phyloP scores from a whole-genome alignment of 1,140 invertebrate species.

The Drosophila baimaii region DNA sequence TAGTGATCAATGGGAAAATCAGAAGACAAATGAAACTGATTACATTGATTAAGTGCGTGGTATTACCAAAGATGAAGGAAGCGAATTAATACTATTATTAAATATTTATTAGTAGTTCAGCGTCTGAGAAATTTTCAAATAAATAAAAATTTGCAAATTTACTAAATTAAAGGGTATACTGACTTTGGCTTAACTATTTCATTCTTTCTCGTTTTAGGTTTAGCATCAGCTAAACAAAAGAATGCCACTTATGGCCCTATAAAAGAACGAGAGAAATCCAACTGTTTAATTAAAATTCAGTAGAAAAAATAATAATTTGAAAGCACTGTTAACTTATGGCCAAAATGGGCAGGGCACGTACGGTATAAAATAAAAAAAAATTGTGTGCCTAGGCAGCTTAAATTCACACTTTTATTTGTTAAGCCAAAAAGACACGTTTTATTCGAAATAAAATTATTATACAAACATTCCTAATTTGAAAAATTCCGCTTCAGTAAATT shows the following conservation, averaged over 20 bases:
- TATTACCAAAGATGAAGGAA: too few relatives aligned
- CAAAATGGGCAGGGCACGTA: not conserved
- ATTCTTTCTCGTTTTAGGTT: not conserved
- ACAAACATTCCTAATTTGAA: too few relatives aligned
- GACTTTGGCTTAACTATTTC: too few relatives aligned
- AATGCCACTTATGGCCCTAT: conserved; percentile 27
- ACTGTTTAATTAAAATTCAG: conserved; percentile 1
- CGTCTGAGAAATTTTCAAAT: not conserved
- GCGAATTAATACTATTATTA: too few relatives aligned
- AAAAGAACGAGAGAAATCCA: conserved; percentile 23
- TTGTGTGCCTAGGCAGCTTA: not conserved
- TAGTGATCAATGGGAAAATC: conserved; percentile 24
- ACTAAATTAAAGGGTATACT: not conserved
- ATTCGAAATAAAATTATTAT: too few relatives aligned
- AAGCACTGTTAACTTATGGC: conserved; percentile 2
- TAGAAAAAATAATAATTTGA: conserved; percentile 16
- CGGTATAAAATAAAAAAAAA: not conserved
- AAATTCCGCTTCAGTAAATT: too few relatives aligned
- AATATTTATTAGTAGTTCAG: too few relatives aligned
- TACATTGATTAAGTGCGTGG: too few relatives aligned
- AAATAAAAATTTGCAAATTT: not conserved
- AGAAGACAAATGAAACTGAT: not conserved
- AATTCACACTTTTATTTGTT: too few relatives aligned
- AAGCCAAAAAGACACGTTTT: too few relatives aligned
- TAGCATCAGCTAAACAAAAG: not conserved